These are phyloP conservation scores for Eupsittula cactorum DNA, from an alignment of 2,113 vertebrate species.

Conservation along the genomic window DNA sequence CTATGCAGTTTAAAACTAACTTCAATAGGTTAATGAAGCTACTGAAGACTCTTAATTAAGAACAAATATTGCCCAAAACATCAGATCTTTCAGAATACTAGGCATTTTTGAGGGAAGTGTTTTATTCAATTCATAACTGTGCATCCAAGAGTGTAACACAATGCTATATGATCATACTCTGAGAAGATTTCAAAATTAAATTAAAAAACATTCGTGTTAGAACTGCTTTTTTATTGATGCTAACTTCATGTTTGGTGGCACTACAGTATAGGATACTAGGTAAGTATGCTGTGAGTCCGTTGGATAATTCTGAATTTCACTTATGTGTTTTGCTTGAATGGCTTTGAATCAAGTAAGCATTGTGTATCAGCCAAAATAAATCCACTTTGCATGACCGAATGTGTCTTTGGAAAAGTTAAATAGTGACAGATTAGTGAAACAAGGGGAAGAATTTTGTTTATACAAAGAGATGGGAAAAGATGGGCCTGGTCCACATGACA, in stretches of 20 bases:
- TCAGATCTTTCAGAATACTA: neutral
- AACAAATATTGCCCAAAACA: neutral
- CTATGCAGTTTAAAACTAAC: neutral
- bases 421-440: neutral
- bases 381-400: neutral
- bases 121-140: neutral
- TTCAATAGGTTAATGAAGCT: neutral
- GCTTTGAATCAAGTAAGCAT: neutral
- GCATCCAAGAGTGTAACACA: neutral
- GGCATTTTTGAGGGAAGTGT: neutral
- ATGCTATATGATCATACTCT: neutral
- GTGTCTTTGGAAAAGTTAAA: neutral
- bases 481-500: neutral
- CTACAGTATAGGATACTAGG: neutral
- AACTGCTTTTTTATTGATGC: neutral
- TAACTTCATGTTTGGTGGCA: neutral
- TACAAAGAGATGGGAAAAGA: neutral
- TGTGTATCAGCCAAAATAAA: neutral
- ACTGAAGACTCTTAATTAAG: neutral
- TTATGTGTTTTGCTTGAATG: neutral
- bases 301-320: neutral
- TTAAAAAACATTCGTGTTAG: neutral
- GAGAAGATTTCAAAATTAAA: neutral
- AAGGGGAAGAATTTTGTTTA: neutral
- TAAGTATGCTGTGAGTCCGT: neutral